Evolutionary conservation across 2,888 invertebrate species (phyloP).

Genomic region (Chironomus tentans): DNA sequence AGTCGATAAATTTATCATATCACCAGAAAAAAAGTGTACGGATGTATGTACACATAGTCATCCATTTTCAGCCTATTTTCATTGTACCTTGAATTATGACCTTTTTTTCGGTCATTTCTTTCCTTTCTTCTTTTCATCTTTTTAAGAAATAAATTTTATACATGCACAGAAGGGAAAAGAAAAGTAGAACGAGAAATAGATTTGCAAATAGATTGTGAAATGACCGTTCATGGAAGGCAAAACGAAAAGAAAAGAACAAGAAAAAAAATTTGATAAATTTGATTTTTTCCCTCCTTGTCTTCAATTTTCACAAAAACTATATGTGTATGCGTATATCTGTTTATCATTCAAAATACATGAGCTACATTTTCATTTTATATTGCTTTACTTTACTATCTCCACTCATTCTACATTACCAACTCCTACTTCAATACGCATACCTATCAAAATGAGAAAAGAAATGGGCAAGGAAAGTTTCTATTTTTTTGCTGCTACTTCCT

Average conservation of each 20-base stretch:
- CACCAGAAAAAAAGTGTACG: slow-evolving; percentile 1
- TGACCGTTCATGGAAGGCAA: neutral
- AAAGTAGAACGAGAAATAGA: neutral
- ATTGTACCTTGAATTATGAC: slow-evolving; percentile 26
- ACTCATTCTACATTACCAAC: no score
- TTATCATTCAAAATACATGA: slow-evolving; percentile 20
- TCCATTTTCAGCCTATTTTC: slow-evolving; percentile 16
- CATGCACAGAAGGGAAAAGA: neutral
- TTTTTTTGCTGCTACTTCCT: no score
- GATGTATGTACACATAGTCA: neutral
- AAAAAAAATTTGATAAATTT: slow-evolving; percentile 24
- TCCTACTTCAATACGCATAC: no score
- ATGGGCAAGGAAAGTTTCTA: no score
- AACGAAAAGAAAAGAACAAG: neutral
- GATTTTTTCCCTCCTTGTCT: slow-evolving; percentile 3
- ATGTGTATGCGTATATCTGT: neutral
- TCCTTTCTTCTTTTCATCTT: neutral
- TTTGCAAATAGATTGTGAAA: neutral
- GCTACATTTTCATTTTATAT: neutral
- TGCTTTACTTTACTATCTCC: neutral
- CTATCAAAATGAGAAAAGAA: no score
- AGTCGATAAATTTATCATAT: slow-evolving; percentile 27
- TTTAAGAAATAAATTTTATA: neutral
- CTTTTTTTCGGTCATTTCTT: neutral
- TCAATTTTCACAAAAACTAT: neutral